Percentiles rank a stretch among this genome's conserved stretches.
Evolutionary conservation across 2,888 invertebrate species (phyloP).

Genomic region (Drosophila emarginata): DNA sequence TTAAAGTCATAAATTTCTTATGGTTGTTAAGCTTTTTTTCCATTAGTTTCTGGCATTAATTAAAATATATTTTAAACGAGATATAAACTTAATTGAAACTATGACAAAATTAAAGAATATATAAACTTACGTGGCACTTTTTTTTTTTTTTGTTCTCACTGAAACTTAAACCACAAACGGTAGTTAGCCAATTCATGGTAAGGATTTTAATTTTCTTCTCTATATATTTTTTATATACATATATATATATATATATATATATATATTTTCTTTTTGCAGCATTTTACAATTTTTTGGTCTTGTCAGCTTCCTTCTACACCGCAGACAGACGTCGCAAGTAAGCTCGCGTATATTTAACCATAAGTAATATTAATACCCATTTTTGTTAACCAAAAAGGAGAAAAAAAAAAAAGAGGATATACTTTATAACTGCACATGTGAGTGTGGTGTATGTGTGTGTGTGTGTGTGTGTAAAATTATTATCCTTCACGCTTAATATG

Average conservation of each 20-base stretch:
- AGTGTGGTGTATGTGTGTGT: conserved; percentile 14
- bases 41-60: too few species aligned
- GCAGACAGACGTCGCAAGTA: conserved; percentile 57
- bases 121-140: too few species aligned
- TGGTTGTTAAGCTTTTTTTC: too few species aligned
- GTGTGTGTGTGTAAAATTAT: conserved; percentile 68
- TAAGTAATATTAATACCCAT: conserved; percentile 78
- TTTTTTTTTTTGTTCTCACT: too few species aligned
- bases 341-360: conserved; percentile 68
- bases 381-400: conserved; percentile 47
- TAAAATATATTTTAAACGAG: too few species aligned
- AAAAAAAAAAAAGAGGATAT: conserved; percentile 38
- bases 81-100: too few species aligned
- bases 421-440: conserved; percentile 40
- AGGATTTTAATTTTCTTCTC: neutral
- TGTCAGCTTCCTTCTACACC: conserved; percentile 29
- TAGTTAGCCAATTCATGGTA: too few species aligned
- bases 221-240: conserved; percentile 2
- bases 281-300: conserved; percentile 32
- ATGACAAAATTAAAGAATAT: too few species aligned
- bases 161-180: too few species aligned
- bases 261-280: neutral
- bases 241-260: too few species aligned
- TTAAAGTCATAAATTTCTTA: too few species aligned
- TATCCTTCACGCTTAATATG: conserved; percentile 78